A percentile compares a stretch with the other conserved stretches of the same genome.
These are phyloP conservation scores for Keiferia lycopersicella DNA, from an alignment of 2,888 invertebrate genomes.

Conservation along the genomic window DNA sequence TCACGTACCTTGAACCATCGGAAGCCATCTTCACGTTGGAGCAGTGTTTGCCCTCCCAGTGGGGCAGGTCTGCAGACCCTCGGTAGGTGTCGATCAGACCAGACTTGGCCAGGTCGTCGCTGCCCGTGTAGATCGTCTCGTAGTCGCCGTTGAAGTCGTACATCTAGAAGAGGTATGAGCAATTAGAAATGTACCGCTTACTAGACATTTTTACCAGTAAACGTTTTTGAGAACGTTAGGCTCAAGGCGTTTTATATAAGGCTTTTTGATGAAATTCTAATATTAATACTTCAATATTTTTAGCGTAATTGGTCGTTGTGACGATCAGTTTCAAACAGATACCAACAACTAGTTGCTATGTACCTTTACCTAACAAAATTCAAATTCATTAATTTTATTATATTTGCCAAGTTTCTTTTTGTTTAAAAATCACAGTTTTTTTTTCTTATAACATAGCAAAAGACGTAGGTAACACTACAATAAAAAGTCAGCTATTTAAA, in stretches of 20 bases:
- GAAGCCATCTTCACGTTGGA: constrained; percentile 89
- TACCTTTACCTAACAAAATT: too few species aligned
- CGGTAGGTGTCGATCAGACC: constrained; percentile 90
- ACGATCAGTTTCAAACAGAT: too few species aligned
- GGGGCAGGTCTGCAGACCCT: constrained; percentile 85
- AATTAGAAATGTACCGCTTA: background rate
- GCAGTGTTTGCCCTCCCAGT: constrained; percentile 89
- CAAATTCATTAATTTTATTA: background rate
- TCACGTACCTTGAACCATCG: constrained; percentile 83
- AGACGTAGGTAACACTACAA: background rate
- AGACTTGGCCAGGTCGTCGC: constrained; percentile 79
- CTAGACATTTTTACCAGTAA: too few species aligned
- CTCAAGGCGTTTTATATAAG: too few species aligned
- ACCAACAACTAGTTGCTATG: too few species aligned
- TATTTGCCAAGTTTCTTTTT: background rate
- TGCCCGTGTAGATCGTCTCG: constrained; percentile 89
- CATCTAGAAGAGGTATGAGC: constrained; percentile 81
- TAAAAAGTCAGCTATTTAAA: background rate
- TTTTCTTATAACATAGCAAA: too few species aligned
- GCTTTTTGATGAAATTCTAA: too few species aligned
- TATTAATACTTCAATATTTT: too few species aligned
- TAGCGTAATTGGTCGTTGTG: too few species aligned
- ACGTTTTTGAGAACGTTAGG: too few species aligned
- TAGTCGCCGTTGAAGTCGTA: constrained; percentile 91
- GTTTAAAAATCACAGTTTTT: background rate